Evolutionary conservation across 2,797 vertebrate species (phyloP).

Genomic region (Calcarius lapponicus): DNA sequence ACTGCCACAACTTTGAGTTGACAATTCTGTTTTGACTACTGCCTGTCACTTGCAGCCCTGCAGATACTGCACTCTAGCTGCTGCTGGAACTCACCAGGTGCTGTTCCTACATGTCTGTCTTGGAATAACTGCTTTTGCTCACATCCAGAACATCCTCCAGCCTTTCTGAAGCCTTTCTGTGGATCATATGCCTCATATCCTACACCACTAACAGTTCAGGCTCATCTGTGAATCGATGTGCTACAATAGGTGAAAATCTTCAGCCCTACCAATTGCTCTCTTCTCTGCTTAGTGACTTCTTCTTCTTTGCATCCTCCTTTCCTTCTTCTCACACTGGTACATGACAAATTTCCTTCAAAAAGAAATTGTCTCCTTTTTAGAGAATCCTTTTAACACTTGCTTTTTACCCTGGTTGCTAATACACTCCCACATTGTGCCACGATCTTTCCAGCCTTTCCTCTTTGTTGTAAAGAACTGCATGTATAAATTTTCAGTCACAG

Average conservation of each 20-base stretch:
- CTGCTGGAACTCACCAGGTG: not conserved
- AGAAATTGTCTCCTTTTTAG: not conserved
- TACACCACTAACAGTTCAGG: not conserved
- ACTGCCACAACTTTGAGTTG: not conserved
- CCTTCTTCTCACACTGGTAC: not conserved
- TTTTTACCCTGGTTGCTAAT: not conserved
- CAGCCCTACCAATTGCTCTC: not conserved
- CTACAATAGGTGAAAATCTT: not conserved
- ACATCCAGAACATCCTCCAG: not conserved
- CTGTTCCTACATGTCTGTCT: not conserved
- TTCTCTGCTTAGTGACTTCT: not conserved
- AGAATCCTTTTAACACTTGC: not conserved
- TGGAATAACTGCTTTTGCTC: not conserved
- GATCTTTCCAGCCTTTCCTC: not conserved
- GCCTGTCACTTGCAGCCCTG: not conserved
- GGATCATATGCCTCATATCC: not conserved
- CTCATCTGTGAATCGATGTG: not conserved
- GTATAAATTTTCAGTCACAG: not conserved
- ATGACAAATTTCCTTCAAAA: not conserved
- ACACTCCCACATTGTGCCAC: fast-evolving
- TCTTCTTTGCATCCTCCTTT: not conserved
- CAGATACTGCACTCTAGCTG: not conserved
- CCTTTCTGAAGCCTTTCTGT: not conserved
- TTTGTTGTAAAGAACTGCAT: not conserved
- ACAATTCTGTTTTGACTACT: not conserved